phyloP scores from a whole-genome alignment of 2,888 invertebrate genomes.

The Diabrotica balteata region DNA sequence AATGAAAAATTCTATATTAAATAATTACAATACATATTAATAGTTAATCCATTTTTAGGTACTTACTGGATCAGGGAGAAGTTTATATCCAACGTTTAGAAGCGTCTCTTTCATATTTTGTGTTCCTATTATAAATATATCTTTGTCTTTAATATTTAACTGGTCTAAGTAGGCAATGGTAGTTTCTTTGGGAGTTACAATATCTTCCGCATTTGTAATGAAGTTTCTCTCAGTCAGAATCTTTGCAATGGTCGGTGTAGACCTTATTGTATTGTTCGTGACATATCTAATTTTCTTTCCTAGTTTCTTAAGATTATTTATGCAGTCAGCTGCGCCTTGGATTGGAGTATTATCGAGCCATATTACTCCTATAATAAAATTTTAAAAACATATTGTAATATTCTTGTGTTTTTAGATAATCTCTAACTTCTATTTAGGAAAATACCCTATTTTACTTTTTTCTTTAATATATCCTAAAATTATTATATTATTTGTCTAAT shows the following conservation, averaged over 20 bases:
- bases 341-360: conserved; percentile 17
- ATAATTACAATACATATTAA: too few relatives aligned
- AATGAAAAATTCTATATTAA: too few relatives aligned
- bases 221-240: conserved; percentile 3
- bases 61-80: conserved; percentile 25
- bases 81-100: conserved; percentile 11
- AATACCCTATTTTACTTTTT: too few relatives aligned
- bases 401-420: too few relatives aligned
- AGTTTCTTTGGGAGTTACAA: conserved; percentile 11
- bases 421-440: too few relatives aligned
- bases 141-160: conserved; percentile 12
- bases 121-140: conserved; percentile 15
- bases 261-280: conserved; percentile 16
- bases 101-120: conserved; percentile 15
- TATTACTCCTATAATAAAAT: conserved; percentile 20
- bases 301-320: conserved; percentile 22
- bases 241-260: not conserved
- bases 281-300: conserved; percentile 22
- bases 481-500: too few relatives aligned
- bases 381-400: not conserved
- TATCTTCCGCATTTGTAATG: conserved; percentile 11
- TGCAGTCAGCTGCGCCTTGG: conserved; percentile 19
- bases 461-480: too few relatives aligned
- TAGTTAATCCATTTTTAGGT: not conserved
- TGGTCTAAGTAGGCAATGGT: conserved; percentile 17